Evolutionary conservation across 2,888 invertebrate genomes (phyloP).

Genomic region (Parthenolecanium corni): DNA sequence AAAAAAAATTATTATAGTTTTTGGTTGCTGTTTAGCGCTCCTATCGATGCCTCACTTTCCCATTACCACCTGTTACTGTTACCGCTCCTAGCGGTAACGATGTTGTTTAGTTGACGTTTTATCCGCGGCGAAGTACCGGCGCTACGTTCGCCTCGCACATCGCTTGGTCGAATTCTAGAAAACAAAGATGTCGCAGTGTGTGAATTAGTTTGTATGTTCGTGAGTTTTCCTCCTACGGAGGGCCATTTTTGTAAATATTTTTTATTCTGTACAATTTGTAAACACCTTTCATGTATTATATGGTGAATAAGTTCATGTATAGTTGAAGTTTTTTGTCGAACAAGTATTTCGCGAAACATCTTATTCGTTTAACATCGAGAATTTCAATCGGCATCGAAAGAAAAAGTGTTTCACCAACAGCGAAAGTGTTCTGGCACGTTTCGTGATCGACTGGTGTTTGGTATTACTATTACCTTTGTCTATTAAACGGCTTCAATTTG

Average conservation of each 20-base stretch:
- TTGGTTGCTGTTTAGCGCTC: no score
- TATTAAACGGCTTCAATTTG: no score
- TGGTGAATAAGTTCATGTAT: conserved; percentile 16
- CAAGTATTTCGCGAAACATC: neutral
- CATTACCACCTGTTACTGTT: no score
- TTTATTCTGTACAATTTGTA: conserved; percentile 24
- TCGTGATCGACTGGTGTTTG: no score
- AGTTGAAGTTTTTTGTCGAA: conserved; percentile 15
- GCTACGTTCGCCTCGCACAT: conserved; percentile 12
- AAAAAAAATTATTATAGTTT: no score
- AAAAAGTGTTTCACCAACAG: conserved; percentile 12
- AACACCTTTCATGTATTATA: conserved; percentile 25
- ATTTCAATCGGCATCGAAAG: conserved; percentile 14
- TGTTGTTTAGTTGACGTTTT: no score
- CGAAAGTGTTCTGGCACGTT: no score
- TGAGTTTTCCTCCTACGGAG: conserved; percentile 20
- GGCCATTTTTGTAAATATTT: conserved; percentile 25
- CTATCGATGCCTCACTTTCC: no score
- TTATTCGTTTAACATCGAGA: neutral
- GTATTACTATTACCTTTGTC: no score
- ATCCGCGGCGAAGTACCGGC: neutral
- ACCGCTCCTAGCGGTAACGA: no score
- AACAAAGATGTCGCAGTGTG: conserved; percentile 28
- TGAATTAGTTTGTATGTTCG: conserved; percentile 28
- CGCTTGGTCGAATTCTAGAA: conserved; percentile 25